Evolutionary conservation across 2,113 vertebrate genomes (phyloP).

Genomic region (Ploceus nigricollis): DNA sequence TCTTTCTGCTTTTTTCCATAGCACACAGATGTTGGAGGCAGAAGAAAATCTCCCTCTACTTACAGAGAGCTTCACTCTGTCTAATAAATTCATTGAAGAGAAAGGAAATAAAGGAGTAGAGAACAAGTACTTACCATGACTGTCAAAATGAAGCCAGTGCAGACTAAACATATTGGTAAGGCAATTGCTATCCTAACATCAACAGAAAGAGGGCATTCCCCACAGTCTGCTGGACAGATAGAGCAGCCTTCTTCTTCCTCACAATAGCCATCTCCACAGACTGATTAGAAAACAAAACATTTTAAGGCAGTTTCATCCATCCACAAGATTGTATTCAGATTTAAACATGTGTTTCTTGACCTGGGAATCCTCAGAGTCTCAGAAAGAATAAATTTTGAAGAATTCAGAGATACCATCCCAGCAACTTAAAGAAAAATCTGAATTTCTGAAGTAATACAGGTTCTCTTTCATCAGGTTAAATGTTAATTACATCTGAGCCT

Average conservation of each 20-base stretch:
- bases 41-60: not conserved
- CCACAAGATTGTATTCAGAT: not conserved
- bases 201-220: slow-evolving; percentile 75
- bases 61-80: not conserved
- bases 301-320: not conserved
- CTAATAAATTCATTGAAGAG: not conserved
- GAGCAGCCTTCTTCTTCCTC: slow-evolving; percentile 80
- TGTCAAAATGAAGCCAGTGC: slow-evolving; percentile 71
- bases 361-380: not conserved
- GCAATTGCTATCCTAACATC: slow-evolving; percentile 67
- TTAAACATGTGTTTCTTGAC: not conserved
- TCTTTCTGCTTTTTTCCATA: not conserved
- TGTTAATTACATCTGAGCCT: not conserved
- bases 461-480: not conserved
- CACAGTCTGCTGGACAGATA: slow-evolving; percentile 79
- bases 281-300: slow-evolving; percentile 44
- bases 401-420: not conserved
- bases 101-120: not conserved
- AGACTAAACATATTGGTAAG: slow-evolving; percentile 77
- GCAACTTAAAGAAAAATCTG: not conserved
- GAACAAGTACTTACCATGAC: slow-evolving; percentile 66
- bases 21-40: not conserved
- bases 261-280: slow-evolving; percentile 79
- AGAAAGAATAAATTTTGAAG: not conserved
- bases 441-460: not conserved